These are phyloP conservation scores for Diachrysia chrysitis DNA, from an alignment of 2,888 invertebrate species.

Conservation along the genomic window DNA sequence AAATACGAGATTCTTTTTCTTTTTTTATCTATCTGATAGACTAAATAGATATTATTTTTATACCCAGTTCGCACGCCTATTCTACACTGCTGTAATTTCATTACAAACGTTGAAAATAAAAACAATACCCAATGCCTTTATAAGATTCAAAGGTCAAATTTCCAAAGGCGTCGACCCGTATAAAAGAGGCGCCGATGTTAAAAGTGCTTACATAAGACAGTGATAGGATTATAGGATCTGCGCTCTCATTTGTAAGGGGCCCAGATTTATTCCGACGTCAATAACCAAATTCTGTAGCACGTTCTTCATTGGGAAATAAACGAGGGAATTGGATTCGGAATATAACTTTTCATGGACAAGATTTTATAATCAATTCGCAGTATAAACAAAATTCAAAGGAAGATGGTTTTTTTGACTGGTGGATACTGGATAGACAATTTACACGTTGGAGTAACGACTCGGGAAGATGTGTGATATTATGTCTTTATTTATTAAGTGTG, in stretches of 20 bases:
- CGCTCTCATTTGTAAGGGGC: slow-evolving; percentile 14
- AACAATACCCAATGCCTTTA: background rate
- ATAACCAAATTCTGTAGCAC: slow-evolving; percentile 11
- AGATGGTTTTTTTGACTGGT: no score
- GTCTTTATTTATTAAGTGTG: background rate
- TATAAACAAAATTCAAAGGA: background rate
- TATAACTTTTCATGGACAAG: background rate
- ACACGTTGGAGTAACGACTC: background rate
- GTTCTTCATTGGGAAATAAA: background rate
- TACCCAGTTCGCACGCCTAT: no score
- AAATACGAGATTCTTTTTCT: no score
- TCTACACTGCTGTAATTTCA: background rate
- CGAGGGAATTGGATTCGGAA: background rate
- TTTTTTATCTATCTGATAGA: no score
- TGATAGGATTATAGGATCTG: slow-evolving; percentile 29
- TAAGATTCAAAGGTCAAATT: slow-evolving; percentile 27
- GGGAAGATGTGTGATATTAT: background rate
- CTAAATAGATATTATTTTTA: no score
- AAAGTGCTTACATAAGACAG: slow-evolving; percentile 16
- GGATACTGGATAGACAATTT: no score
- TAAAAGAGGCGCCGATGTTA: slow-evolving; percentile 2
- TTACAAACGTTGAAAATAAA: background rate
- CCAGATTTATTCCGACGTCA: slow-evolving; percentile 17
- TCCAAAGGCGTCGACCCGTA: slow-evolving; percentile 19
- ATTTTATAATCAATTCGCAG: background rate